Evolutionary conservation across 1,140 invertebrate species (phyloP).

Genomic region (Caenorhabditis latens): DNA sequence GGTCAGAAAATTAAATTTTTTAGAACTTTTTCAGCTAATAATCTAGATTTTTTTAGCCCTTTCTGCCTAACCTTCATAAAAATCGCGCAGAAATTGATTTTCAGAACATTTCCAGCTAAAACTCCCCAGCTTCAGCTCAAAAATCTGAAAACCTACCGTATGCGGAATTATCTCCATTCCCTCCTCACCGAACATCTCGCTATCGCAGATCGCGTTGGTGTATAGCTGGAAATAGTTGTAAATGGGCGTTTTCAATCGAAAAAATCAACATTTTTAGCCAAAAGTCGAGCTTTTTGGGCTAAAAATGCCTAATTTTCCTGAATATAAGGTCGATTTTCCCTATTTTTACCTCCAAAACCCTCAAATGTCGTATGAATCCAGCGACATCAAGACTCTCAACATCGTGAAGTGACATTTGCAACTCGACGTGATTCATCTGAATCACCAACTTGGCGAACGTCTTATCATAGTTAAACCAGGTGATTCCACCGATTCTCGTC

Average conservation of each 20-base stretch:
- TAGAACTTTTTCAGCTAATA: neutral
- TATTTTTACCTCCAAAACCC: conserved; percentile 18
- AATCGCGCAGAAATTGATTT: too few species aligned
- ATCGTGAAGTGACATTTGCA: conserved; percentile 12
- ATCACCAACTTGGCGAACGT: conserved; percentile 22
- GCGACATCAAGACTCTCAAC: neutral
- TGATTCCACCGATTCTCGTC: conserved; percentile 8
- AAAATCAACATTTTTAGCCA: too few species aligned
- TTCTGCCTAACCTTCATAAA: neutral
- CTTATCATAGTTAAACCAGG: conserved; percentile 33
- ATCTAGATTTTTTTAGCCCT: neutral
- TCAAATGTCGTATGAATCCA: conserved; percentile 1
- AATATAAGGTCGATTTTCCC: too few species aligned
- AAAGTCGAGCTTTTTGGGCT: too few species aligned
- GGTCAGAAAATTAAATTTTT: too few species aligned
- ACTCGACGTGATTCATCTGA: conserved; percentile 16
- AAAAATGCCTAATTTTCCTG: too few species aligned
- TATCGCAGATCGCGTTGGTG: conserved; percentile 26
- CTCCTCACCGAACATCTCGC: conserved; percentile 16
- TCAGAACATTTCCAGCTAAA: too few species aligned
- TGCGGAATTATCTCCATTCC: neutral
- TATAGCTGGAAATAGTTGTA: conserved; percentile 17
- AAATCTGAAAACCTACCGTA: neutral
- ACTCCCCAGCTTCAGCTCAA: neutral
- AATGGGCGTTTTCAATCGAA: too few species aligned